phyloP scores from a whole-genome alignment of 2,888 invertebrate genomes.

The Protophormia terraenovae region DNA sequence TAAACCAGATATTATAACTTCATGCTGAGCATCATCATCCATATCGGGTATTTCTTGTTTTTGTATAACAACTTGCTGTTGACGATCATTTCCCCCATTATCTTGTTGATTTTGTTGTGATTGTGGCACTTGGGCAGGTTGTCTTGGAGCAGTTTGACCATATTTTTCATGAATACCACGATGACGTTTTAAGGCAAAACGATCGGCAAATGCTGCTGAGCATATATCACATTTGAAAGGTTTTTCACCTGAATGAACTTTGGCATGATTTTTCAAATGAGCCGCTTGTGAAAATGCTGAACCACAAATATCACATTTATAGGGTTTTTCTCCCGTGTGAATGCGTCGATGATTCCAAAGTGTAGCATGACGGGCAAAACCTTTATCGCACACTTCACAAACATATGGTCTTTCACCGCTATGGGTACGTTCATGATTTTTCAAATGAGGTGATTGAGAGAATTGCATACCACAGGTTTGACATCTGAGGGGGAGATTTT shows the following conservation, averaged over 20 bases:
- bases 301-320: constrained; percentile 92
- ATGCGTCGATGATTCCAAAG: constrained; percentile 94
- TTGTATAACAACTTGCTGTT: constrained; percentile 78
- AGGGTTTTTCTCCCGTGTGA: constrained; percentile 86
- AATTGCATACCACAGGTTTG: constrained; percentile 95
- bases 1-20: constrained; percentile 80
- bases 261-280: constrained; percentile 93
- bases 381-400: constrained; percentile 94
- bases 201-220: constrained; percentile 92
- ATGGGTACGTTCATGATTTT: constrained; percentile 94
- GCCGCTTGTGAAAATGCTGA: constrained; percentile 95
- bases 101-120: constrained; percentile 66
- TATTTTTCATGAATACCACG: constrained; percentile 94
- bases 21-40: constrained; percentile 81
- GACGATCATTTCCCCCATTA: constrained; percentile 58
- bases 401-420: constrained; percentile 94
- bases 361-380: constrained; percentile 93
- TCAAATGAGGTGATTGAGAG: constrained; percentile 93
- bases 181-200: constrained; percentile 92
- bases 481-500: constrained; percentile 83
- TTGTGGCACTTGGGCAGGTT: constrained; percentile 76
- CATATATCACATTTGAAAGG: constrained; percentile 92
- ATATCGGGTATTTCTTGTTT: constrained; percentile 80
- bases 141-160: constrained; percentile 83
- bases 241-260: constrained; percentile 91